These are phyloP conservation scores for Epicauta chinensis DNA, from an alignment of 1,140 invertebrate genomes.

Conservation along the genomic window DNA sequence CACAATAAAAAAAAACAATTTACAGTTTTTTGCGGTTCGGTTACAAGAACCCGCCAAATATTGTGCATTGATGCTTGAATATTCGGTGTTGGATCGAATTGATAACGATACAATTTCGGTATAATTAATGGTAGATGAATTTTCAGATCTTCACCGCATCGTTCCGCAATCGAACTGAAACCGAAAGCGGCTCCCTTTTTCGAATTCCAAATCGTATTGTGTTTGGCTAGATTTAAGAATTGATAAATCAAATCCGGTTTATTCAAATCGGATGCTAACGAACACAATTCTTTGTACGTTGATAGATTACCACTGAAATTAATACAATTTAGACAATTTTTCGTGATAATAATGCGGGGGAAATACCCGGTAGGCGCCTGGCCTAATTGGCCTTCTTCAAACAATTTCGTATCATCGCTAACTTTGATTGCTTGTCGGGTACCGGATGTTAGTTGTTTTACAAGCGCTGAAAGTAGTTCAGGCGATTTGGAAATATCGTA, in stretches of 20 bases:
- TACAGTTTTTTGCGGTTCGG: slow-evolving; percentile 78
- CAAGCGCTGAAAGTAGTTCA: slow-evolving; percentile 66
- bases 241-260: slow-evolving; percentile 92
- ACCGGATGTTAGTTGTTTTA: slow-evolving; percentile 75
- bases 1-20: slow-evolving; percentile 29
- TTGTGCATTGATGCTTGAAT: slow-evolving; percentile 86
- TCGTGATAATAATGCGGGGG: background rate
- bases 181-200: slow-evolving; percentile 89
- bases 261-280: slow-evolving; percentile 86
- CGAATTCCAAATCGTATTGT: slow-evolving; percentile 90
- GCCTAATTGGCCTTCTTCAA: slow-evolving; percentile 80
- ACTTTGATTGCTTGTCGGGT: slow-evolving; percentile 69
- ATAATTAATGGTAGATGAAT: slow-evolving; percentile 78
- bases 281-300: slow-evolving; percentile 91
- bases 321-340: background rate
- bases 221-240: slow-evolving; percentile 92
- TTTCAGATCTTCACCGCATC: slow-evolving; percentile 74
- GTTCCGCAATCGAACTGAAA: slow-evolving; percentile 74
- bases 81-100: slow-evolving; percentile 86
- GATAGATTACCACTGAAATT: slow-evolving; percentile 68
- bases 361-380: slow-evolving; percentile 74
- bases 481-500: slow-evolving; percentile 72
- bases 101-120: slow-evolving; percentile 81
- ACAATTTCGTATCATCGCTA: slow-evolving; percentile 75
- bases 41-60: slow-evolving; percentile 86